Evolutionary conservation across 2,888 invertebrate genomes (phyloP).

Genomic region (Eupithecia vulgata): DNA sequence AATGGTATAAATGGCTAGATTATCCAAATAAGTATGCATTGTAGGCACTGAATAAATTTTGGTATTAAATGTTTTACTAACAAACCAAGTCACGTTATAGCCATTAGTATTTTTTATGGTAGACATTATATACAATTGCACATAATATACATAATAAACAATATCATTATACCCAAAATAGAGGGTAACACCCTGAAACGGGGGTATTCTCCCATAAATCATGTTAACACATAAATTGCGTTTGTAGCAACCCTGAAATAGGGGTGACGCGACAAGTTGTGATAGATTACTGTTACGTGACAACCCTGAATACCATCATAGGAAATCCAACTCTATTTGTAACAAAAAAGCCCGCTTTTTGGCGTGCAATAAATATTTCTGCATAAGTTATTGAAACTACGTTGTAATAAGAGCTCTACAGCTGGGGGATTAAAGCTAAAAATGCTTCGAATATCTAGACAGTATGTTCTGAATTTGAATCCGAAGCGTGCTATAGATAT

Average conservation of each 20-base stretch:
- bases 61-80: background rate
- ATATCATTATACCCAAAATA: slow-evolving; percentile 23
- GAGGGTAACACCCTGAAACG: slow-evolving; percentile 44
- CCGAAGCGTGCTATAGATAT: background rate
- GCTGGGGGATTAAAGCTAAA: background rate
- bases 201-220: slow-evolving; percentile 72
- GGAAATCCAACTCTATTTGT: slow-evolving; percentile 24
- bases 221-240: slow-evolving; percentile 82
- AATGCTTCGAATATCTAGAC: slow-evolving; percentile 11
- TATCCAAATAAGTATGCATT: background rate
- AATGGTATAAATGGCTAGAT: background rate
- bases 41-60: background rate
- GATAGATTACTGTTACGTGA: slow-evolving; percentile 60
- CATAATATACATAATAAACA: slow-evolving; percentile 13
- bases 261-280: slow-evolving; percentile 67
- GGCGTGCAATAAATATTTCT: background rate
- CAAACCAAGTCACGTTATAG: background rate
- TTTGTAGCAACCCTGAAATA: slow-evolving; percentile 65
- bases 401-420: slow-evolving; percentile 22
- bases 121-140: background rate
- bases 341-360: background rate
- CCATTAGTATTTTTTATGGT: slow-evolving; percentile 13
- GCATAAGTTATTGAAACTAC: background rate
- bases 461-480: slow-evolving; percentile 8
- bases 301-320: slow-evolving; percentile 13